Evolutionary conservation across 2,113 vertebrate species (phyloP), one percentile per base, ranked within the genome.

Genomic region (Hipposideros armiger): DNA sequence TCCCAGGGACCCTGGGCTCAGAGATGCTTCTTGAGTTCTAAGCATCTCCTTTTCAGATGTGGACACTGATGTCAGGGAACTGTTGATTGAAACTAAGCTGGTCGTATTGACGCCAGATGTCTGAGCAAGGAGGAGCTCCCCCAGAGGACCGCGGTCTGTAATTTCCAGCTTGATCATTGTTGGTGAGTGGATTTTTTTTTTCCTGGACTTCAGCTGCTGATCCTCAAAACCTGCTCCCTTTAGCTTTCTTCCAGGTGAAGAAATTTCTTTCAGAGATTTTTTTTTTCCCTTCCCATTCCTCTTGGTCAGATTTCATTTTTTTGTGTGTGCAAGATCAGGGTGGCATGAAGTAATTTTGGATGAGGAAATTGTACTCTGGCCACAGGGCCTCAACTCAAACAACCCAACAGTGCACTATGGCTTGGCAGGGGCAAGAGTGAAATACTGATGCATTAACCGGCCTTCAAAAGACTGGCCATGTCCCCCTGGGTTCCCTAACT

Each of bases 381-480:
- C 92, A 83, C 10, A 72, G 17, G 78, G 30, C 9, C 45, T 89
- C 4, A 24, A 30, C 36, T 66, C 22, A 24, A 67, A 88, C 30
- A 26, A 87, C 52, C 70, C 40, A 69, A 56, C 40, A 78, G 66
- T 40, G 47, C 95, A 20, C 81, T 20, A 24, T 1, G 83, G 93
- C 70, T 14, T 64, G 32, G 36, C 6, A 24, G 92, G 42, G 13
- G 36, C 80, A 67, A 94, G 96, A 73, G 86, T 76, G 58, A 98
- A 97, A 97, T 96, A 76, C 24, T 24, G 32, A 73, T 82, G 42
- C n/a, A 47, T 52, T 70, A 92, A 30, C n/a, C 73, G 74, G 26
- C 19, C 80, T 95, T 94, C 72, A 8, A 5, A 92, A 72, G 73
- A 90, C 52, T 73, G 52, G 32, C 45, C 22, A 67, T 50, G 83